Conservation (phyloP, 2,113 vertebrate species). For the Aptenodytes forsteri region DNA sequence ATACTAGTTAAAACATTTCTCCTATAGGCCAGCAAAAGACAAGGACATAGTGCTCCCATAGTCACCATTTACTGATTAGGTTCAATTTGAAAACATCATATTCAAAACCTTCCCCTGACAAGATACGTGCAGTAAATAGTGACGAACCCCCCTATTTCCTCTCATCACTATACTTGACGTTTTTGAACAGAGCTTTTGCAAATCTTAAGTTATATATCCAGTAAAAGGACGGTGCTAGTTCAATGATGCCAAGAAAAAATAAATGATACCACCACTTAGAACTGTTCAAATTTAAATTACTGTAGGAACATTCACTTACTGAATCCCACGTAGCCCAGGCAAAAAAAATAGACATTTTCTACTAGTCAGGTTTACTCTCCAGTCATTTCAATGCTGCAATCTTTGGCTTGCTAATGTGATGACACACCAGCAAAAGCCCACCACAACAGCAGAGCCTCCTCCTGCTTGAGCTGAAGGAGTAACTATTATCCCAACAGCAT, state of each 20-base stretch:
- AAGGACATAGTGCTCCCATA: background rate
- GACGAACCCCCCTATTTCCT: background rate
- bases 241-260: background rate
- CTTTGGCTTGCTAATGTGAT: background rate
- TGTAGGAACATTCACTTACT: background rate
- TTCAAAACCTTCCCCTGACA: background rate
- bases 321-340: background rate
- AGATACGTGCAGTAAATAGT: background rate
- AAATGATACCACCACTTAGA: background rate
- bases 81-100: background rate
- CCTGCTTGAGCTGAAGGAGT: background rate
- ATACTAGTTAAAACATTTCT: conserved; percentile 46
- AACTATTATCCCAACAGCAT: background rate
- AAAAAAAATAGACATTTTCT: background rate
- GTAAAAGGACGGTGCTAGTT: background rate
- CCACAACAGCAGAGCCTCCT: background rate
- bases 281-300: background rate
- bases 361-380: background rate
- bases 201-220: background rate
- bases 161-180: background rate
- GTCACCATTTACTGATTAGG: background rate
- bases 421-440: background rate
- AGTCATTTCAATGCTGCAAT: background rate
- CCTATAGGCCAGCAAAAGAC: background rate
- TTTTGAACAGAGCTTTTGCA: background rate